Conservation (phyloP, 2,888 invertebrate species). For the Lasiommata megera region DNA sequence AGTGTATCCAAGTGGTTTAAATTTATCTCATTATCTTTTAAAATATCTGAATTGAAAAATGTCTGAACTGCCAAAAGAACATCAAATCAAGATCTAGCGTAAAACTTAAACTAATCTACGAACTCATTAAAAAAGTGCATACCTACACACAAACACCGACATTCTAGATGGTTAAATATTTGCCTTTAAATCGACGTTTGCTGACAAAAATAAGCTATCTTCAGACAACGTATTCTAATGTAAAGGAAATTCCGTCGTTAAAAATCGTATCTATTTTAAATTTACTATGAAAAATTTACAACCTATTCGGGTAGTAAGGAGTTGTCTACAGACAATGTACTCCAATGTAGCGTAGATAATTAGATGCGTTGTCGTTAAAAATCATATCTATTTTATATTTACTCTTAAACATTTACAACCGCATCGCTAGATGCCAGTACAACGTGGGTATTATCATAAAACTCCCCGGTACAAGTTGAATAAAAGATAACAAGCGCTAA, state of each 20-base stretch:
- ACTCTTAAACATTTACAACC: not conserved
- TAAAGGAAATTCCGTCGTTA: not conserved
- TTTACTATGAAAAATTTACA: not conserved
- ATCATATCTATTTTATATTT: constrained; percentile 3
- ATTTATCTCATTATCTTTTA: no score
- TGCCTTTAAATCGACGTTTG: no score
- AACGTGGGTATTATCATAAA: constrained; percentile 14
- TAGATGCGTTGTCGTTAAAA: not conserved
- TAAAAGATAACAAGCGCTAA: constrained; percentile 25
- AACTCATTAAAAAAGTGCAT: no score
- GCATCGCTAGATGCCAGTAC: not conserved
- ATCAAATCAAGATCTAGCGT: no score
- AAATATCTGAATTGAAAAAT: no score
- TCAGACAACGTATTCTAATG: not conserved
- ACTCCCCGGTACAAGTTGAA: constrained; percentile 12
- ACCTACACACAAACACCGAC: no score
- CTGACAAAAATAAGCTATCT: no score
- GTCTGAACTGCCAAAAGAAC: no score
- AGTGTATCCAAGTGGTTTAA: no score
- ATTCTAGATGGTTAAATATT: no score
- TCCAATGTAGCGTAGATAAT: not conserved
- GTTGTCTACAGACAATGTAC: not conserved
- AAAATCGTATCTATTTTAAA: constrained; percentile 9
- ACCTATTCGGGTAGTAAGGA: not conserved
- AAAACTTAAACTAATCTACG: no score